phyloP scores from a whole-genome alignment of 2,797 vertebrate species.

The Gymnoscopelus braueri region DNA sequence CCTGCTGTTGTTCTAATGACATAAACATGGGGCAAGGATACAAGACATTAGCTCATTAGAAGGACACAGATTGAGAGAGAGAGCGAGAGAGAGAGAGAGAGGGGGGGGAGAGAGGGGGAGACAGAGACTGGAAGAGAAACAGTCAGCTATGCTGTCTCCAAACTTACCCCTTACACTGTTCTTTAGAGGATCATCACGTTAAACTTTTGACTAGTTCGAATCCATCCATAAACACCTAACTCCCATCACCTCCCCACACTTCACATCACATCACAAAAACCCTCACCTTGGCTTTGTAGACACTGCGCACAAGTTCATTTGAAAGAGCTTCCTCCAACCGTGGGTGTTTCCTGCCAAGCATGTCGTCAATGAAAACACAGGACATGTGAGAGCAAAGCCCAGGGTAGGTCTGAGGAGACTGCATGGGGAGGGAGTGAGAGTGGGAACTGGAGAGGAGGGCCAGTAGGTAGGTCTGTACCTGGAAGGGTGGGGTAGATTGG shows the following conservation, averaged over 20 bases:
- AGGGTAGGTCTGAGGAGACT: slow-evolving; percentile 26
- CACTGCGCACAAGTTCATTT: slow-evolving; percentile 49
- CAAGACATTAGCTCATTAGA: neutral
- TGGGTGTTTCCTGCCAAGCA: slow-evolving; percentile 55
- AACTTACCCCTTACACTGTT: no score
- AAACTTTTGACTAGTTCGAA: no score
- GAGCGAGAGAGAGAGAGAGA: no score
- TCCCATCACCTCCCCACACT: slow-evolving; percentile 20
- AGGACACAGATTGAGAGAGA: no score
- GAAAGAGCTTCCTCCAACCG: slow-evolving; percentile 57
- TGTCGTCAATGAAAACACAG: slow-evolving; percentile 34
- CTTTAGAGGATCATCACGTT: no score
- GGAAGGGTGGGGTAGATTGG: neutral
- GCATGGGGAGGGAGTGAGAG: slow-evolving; percentile 38
- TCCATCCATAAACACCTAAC: slow-evolving; percentile 9
- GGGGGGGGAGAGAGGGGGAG: no score
- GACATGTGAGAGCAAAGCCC: slow-evolving; percentile 57
- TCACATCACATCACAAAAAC: slow-evolving; percentile 6
- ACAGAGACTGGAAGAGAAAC: no score
- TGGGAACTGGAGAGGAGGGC: slow-evolving; percentile 31
- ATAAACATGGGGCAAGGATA: neutral
- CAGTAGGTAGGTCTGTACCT: neutral
- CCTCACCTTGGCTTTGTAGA: slow-evolving; percentile 7
- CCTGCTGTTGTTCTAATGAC: neutral
- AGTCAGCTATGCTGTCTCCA: no score